Evolutionary conservation across 1,140 invertebrate genomes (phyloP).

Genomic region (Brachionus plicatilis): DNA sequence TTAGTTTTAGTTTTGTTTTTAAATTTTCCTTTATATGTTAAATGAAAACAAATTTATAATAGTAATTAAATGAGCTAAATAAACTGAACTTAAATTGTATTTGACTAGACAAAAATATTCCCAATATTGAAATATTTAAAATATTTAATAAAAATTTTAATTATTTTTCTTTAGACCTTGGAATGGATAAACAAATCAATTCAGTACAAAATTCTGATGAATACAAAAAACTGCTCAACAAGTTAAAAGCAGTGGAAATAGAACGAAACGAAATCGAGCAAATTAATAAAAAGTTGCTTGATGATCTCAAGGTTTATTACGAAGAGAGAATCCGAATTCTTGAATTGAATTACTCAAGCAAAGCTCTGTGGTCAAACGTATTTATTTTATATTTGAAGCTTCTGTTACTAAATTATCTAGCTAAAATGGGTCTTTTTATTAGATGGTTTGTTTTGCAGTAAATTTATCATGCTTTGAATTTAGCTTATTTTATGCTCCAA

Average conservation of each 20-base stretch:
- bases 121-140: too few species aligned
- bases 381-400: neutral
- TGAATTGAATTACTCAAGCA: neutral
- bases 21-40: too few species aligned
- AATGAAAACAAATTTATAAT: too few species aligned
- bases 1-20: too few species aligned
- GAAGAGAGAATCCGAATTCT: slow-evolving; percentile 3
- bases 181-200: neutral
- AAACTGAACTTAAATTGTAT: too few species aligned
- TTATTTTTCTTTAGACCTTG: neutral
- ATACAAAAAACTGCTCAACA: neutral
- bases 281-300: neutral
- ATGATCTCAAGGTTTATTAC: neutral
- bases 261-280: neutral
- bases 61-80: too few species aligned
- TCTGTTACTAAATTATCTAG: neutral
- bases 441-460: neutral
- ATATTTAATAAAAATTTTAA: too few species aligned
- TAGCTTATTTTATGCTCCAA: neutral
- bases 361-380: neutral
- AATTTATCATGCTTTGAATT: neutral
- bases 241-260: neutral
- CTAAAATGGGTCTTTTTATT: neutral
- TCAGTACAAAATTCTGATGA: neutral
- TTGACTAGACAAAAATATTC: too few species aligned